Evolutionary conservation across 2,888 invertebrate genomes (phyloP), one percentile per base, ranked within the genome.

Genomic region (Rotaria socialis): DNA sequence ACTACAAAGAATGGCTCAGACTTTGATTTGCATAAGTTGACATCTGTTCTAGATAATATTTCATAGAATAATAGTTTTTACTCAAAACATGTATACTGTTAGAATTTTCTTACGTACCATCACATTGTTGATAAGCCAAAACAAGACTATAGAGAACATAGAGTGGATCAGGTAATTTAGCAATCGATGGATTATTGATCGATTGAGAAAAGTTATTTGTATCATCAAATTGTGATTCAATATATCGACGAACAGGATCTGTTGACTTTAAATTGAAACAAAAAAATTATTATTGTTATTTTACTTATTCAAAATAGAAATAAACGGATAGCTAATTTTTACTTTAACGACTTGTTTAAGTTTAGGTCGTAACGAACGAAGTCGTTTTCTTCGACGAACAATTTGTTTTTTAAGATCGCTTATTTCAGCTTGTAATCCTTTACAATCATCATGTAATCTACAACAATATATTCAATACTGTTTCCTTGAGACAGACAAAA

Each of bases 351-450:
- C 80, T 47, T 80, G 47, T 80, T 80, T 80, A n/a, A 80, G 80
- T 80, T 80, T 80, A n/a, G 80, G 80, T n/a, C 80, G 80, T 80
- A 80, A 47, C 22, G 80, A 80, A 80, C 80, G 80, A n/a, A 80
- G n/a, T 47, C 80, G 80, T 80, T 80, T 80, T 24, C 80, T 47
- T 47, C 80, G 80, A 47, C 80, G 80, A 43, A 80, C 47, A 11
- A 80, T 80, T 47, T 80, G 80, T 47, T 80, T 80, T 80, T 80
- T 80, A n/a, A 80, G 47, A 47, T 80, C 80, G n/a, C 43, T n/a
- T 0, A 80, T 80, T 80, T 80, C 80, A 47, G 43, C 47, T 80
- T 80, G 80, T n/a, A 80, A 47, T 47, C 0, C 24, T 80, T 80
- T 80, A 16, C 80, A 80, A 14, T 80, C 80, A 43, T 80, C 80